phyloP scores from a whole-genome alignment of 37 sponge, comb jelly and placozoan genomes.

The Ephydatia muelleri region DNA sequence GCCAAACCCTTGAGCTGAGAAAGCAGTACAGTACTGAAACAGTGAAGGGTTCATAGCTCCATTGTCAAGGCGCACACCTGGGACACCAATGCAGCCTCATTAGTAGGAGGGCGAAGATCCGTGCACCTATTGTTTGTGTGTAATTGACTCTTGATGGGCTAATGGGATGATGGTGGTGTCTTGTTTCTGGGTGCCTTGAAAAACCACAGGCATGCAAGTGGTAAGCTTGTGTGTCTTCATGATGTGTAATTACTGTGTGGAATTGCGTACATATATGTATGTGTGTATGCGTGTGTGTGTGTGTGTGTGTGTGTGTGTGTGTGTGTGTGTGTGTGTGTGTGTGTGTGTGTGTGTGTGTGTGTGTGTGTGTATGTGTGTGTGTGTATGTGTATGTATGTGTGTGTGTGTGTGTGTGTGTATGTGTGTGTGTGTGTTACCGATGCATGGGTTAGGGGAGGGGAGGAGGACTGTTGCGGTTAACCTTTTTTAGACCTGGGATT shows the following conservation, averaged over 20 bases:
- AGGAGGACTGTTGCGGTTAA: not conserved
- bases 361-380: not conserved
- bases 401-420: not conserved
- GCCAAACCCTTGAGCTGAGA: too few species aligned
- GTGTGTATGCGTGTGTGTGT: slow-evolving; percentile 6
- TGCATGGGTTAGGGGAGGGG: not conserved
- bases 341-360: slow-evolving; percentile 10
- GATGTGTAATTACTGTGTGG: not conserved
- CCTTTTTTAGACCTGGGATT: too few species aligned
- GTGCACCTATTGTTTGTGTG: too few species aligned
- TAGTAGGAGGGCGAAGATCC: too few species aligned
- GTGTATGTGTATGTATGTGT: not conserved
- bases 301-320: slow-evolving; percentile 28
- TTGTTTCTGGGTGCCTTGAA: too few species aligned
- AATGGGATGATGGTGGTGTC: not conserved
- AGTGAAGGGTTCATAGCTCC: too few species aligned
- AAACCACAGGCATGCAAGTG: not conserved
- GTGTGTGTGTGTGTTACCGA: not conserved
- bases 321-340: slow-evolving; percentile 33
- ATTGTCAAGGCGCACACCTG: too few species aligned
- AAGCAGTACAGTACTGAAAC: too few species aligned
- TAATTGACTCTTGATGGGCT: not conserved
- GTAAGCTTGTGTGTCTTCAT: too few species aligned
- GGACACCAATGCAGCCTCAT: too few species aligned
- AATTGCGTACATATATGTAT: not conserved